Evolutionary conservation across 2,797 vertebrate species (phyloP), one percentile per base, ranked within the genome.

Genomic region (Galago senegalensis): DNA sequence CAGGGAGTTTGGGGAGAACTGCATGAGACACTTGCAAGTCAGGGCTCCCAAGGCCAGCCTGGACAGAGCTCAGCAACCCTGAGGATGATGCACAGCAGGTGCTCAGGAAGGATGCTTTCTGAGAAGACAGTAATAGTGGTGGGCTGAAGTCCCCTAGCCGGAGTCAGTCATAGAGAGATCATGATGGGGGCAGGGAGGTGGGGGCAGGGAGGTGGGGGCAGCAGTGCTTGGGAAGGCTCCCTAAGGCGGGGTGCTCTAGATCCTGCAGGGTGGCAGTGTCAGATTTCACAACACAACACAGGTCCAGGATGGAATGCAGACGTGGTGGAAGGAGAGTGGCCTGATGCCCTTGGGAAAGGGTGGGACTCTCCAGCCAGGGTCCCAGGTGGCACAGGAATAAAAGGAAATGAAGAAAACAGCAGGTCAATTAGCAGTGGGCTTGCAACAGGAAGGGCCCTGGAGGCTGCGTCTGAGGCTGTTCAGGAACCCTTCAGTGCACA

Each of bases 391-490:
- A 0, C 2, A 2, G 23, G 20, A 83, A 96, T 17, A 91, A 96
- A 97, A 94, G 53, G 95, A 97, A 97, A 92, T 96, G 88, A 96
- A 95, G 40, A 27, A 96, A 96, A 89, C 34, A 85, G 61, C 6
- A 17, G 69, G 95, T 83, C 70, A 87, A 58, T 82, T 72, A 89
- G 43, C 25, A 70, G 27, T 40, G 29, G 40, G 29, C 61, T n/a
- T 70, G 17, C 21, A 17, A 92, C 0, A 2, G 0, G 21, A 18
- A 43, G 23, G 56, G n/a, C 34, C 43, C 7, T 27, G 1, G 3
- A 72, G 58, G 13, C 27, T 5, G 25, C 16, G 11, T 56, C 60
- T 18, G 65, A 40, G 46, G 21, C 27, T n/a, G 10, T 2, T 12
- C 3, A 27, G 31, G 70, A 6, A 31, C 20, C 56, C 63, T 25